phyloP scores from a whole-genome alignment of 2,888 invertebrate genomes.

The Xestia ashworthii region DNA sequence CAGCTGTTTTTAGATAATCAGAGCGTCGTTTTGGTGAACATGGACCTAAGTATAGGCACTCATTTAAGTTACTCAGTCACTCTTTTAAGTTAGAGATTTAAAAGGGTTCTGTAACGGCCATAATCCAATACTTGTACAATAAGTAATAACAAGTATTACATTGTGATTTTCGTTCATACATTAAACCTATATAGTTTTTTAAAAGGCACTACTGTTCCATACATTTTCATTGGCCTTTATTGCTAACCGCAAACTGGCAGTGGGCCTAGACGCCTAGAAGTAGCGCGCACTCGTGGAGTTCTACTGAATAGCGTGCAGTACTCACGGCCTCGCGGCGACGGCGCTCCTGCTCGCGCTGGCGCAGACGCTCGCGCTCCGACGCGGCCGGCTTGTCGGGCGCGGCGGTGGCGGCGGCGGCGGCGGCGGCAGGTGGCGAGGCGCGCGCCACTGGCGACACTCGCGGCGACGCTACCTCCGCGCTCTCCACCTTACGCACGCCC shows the following conservation, averaged over 20 bases:
- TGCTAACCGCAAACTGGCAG: background rate
- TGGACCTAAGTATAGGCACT: too few relatives aligned
- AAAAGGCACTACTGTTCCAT: background rate
- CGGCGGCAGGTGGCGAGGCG: slow-evolving; percentile 81
- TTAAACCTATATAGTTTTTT: background rate
- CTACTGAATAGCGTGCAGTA: slow-evolving; percentile 64
- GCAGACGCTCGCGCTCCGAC: slow-evolving; percentile 95
- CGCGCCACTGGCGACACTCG: slow-evolving; percentile 85
- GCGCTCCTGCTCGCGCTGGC: slow-evolving; percentile 97
- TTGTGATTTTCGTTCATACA: background rate
- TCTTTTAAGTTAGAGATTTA: too few relatives aligned
- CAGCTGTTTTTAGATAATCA: too few relatives aligned
- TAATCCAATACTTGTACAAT: too few relatives aligned
- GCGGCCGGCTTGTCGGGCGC: slow-evolving; percentile 90
- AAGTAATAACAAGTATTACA: too few relatives aligned
- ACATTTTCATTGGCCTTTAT: background rate
- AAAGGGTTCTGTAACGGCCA: too few relatives aligned
- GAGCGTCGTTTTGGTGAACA: too few relatives aligned
- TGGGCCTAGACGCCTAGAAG: background rate
- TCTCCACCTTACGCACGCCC: slow-evolving; percentile 78
- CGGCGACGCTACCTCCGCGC: slow-evolving; percentile 83
- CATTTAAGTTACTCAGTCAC: too few relatives aligned
- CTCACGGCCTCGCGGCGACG: slow-evolving; percentile 97
- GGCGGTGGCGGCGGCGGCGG: slow-evolving; percentile 80
- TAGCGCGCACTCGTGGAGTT: background rate